phyloP scores from a whole-genome alignment of 1,140 invertebrate species.

The Platorchestia sp. region DNA sequence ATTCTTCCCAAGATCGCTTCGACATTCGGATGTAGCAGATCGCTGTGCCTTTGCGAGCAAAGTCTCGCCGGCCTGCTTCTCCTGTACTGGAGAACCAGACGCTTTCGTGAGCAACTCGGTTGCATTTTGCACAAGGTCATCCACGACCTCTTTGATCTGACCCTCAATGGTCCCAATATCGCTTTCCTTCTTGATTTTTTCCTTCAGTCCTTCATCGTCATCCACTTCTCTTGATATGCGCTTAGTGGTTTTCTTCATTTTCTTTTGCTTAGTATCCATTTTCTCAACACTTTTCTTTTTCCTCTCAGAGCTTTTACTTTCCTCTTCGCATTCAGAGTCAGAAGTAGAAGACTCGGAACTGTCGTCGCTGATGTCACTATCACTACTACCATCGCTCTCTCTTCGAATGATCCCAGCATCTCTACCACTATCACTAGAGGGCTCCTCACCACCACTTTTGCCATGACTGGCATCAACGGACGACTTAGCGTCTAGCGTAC shows the following conservation, averaged over 20 bases:
- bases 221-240: neutral
- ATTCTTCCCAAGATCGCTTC: neutral
- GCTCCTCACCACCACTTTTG: neutral
- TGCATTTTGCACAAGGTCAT: constrained; percentile 30
- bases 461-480: neutral
- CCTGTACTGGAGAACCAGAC: neutral
- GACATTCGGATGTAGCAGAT: neutral
- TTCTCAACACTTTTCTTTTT: neutral
- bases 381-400: neutral
- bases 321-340: neutral
- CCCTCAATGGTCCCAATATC: constrained; percentile 15
- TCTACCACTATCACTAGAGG: neutral
- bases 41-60: constrained; percentile 13
- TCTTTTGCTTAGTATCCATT: neutral
- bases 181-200: neutral
- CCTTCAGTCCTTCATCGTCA: neutral
- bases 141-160: constrained; percentile 40
- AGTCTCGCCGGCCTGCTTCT: constrained; percentile 13
- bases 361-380: neutral
- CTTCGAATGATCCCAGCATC: neutral
- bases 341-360: neutral
- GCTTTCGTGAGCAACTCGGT: neutral
- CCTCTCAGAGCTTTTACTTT: neutral
- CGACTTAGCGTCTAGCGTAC: constrained; percentile 30
- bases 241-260: neutral